phyloP scores from a whole-genome alignment of 2,797 vertebrate species.

The Mormyrus proboscirostris region DNA sequence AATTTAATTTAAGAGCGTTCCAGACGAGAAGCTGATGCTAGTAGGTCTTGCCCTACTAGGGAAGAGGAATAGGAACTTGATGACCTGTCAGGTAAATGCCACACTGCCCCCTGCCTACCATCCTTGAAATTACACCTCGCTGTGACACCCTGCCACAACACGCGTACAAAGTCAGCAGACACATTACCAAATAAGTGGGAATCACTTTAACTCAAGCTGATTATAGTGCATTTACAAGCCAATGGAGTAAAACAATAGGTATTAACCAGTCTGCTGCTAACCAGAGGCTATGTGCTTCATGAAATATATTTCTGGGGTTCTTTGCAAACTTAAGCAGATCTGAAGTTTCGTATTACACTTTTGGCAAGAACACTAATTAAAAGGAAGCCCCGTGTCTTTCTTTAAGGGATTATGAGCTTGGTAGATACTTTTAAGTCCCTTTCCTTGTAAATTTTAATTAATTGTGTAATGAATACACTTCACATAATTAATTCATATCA shows the following conservation, averaged over 20 bases:
- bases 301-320: neutral
- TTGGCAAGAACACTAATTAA: conserved; percentile 47
- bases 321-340: neutral
- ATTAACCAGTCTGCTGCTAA: neutral
- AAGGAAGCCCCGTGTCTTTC: conserved; percentile 42
- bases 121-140: neutral
- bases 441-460: neutral
- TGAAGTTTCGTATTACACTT: neutral
- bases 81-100: neutral
- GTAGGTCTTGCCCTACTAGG: neutral
- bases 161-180: neutral
- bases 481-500: neutral
- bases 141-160: neutral
- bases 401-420: conserved; percentile 32
- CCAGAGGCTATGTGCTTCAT: neutral
- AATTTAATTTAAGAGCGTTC: neutral
- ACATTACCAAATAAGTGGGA: neutral
- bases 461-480: neutral
- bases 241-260: neutral
- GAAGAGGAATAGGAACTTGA: neutral
- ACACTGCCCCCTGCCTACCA: neutral
- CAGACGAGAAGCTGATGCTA: neutral
- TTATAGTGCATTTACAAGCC: neutral
- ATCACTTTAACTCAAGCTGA: neutral
- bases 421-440: conserved; percentile 11